Conservation (phyloP, 2,797 vertebrate genomes). For the Falco novaeseelandiae region DNA sequence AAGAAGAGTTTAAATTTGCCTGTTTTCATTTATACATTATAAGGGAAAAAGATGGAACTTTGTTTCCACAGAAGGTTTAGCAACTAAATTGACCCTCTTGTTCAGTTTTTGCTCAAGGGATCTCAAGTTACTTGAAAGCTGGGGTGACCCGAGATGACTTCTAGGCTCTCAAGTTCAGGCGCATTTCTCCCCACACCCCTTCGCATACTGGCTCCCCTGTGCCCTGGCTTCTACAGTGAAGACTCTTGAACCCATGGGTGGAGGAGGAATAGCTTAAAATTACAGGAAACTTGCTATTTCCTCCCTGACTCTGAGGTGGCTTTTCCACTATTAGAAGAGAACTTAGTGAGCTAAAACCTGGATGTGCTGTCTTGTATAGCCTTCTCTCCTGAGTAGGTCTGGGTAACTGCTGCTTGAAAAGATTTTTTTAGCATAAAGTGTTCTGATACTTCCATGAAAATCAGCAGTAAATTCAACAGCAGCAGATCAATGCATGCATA, state of each 20-base stretch:
- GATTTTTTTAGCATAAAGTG: background rate
- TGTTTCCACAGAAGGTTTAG: background rate
- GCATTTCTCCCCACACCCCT: background rate
- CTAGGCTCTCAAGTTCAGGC: background rate
- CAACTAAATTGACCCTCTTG: background rate
- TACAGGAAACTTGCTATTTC: background rate
- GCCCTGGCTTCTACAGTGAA: background rate
- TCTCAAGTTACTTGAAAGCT: background rate
- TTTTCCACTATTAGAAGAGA: background rate
- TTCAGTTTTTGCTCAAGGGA: background rate
- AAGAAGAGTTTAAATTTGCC: background rate
- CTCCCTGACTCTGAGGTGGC: background rate
- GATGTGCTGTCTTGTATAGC: accelerated
- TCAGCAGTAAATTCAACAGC: background rate
- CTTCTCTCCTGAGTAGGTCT: background rate
- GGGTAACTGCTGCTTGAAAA: background rate
- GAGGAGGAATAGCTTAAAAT: background rate
- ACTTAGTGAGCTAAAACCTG: background rate
- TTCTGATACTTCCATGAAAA: background rate
- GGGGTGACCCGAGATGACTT: background rate
- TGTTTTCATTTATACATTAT: background rate
- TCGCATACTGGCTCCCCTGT: background rate
- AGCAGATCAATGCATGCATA: background rate
- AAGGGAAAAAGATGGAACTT: background rate
- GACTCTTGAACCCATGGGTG: background rate